These are phyloP conservation scores for Crocodylus rhombifer DNA, from an alignment of 2,797 vertebrate genomes.

Conservation along the genomic window DNA sequence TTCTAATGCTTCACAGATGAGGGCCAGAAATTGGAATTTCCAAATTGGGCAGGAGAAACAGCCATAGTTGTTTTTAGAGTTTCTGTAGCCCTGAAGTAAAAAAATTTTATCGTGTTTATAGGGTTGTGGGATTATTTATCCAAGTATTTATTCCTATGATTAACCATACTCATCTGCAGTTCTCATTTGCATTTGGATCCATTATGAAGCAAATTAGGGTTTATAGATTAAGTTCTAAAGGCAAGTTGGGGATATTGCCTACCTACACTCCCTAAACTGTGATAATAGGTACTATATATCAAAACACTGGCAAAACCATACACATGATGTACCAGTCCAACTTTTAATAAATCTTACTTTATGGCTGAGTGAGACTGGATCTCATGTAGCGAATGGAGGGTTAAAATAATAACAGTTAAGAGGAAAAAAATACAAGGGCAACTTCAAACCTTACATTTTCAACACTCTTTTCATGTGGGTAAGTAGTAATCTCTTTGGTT, in stretches of 20 bases:
- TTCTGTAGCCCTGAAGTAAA: slow-evolving; percentile 6
- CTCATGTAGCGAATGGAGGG: background rate
- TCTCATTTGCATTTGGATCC: slow-evolving; percentile 35
- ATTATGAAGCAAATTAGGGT: slow-evolving; percentile 39
- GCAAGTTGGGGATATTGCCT: slow-evolving; percentile 41
- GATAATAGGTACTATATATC: background rate
- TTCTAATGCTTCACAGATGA: background rate
- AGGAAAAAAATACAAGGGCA: background rate
- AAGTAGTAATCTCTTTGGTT: background rate
- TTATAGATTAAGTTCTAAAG: slow-evolving; percentile 1
- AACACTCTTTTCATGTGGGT: background rate
- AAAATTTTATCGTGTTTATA: slow-evolving; percentile 21
- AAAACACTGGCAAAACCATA: slow-evolving; percentile 1
- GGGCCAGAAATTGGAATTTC: background rate
- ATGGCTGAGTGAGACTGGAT: background rate
- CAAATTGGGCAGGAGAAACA: background rate
- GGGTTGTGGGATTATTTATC: slow-evolving; percentile 35
- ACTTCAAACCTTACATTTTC: background rate
- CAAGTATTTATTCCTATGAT: background rate
- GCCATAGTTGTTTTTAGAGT: background rate
- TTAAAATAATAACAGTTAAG: background rate
- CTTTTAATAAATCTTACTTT: background rate
- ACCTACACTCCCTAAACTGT: background rate
- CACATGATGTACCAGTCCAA: background rate
- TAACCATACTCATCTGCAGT: slow-evolving; percentile 13